Percentiles rank a stretch among this genome's conserved stretches.
These are phyloP conservation scores for Anagyrus pseudococci DNA, from an alignment of 2,888 invertebrate species.

Conservation along the genomic window DNA sequence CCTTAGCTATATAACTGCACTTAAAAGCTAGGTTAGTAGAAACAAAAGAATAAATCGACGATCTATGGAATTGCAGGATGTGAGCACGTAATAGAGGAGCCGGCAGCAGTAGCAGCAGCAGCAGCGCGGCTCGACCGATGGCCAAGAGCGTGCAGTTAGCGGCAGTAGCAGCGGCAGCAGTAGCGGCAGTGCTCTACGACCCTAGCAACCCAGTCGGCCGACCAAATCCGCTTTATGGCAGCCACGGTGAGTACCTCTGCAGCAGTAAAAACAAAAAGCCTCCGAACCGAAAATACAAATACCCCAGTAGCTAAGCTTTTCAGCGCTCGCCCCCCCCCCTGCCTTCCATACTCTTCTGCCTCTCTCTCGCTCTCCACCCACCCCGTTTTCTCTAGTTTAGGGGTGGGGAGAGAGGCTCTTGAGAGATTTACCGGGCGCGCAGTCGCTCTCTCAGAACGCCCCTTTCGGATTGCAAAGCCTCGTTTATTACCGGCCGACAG, in stretches of 20 bases:
- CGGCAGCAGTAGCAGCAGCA: background rate
- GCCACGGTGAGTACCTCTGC: constrained; percentile 47
- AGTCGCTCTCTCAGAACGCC: constrained; percentile 49
- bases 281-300: too few relatives aligned
- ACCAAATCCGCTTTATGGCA: constrained; percentile 49
- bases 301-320: too few relatives aligned
- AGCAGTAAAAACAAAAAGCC: constrained; percentile 1
- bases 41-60: too few relatives aligned
- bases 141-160: constrained; percentile 1
- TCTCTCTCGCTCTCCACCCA: too few relatives aligned
- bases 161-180: constrained; percentile 5
- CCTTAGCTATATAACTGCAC: too few relatives aligned
- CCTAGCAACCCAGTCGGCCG: constrained; percentile 36
- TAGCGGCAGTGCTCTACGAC: background rate
- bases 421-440: constrained; percentile 25
- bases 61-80: constrained; percentile 9
- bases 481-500: constrained; percentile 45
- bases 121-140: constrained; percentile 19
- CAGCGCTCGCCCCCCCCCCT: too few relatives aligned
- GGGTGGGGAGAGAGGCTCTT: background rate
- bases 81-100: constrained; percentile 7
- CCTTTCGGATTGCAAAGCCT: constrained; percentile 50
- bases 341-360: too few relatives aligned
- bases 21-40: too few relatives aligned
- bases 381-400: too few relatives aligned